Evolutionary conservation across 2,888 invertebrate genomes (phyloP).

Genomic region (Steinernema hermaphroditum): DNA sequence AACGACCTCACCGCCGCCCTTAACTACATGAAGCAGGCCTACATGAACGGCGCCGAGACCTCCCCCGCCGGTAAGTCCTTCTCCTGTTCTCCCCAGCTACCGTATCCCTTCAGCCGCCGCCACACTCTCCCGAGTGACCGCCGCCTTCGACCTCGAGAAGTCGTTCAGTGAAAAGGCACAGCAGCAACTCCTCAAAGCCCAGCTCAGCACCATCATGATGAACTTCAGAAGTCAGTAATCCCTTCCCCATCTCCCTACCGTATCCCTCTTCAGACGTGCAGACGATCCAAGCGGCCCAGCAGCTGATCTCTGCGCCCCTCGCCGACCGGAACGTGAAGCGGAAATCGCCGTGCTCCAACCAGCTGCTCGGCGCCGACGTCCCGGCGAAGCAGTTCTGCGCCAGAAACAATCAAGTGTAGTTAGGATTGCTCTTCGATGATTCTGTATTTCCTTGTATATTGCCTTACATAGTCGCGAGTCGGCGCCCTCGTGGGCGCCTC

Average conservation of each 20-base stretch:
- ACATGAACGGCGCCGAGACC: slow-evolving; percentile 35
- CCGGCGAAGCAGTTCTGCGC: slow-evolving; percentile 17
- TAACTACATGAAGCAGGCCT: slow-evolving; percentile 45
- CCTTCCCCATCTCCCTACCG: neutral
- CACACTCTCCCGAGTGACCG: slow-evolving; percentile 18
- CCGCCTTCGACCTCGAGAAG: slow-evolving; percentile 23
- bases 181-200: slow-evolving; percentile 27
- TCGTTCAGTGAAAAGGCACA: slow-evolving; percentile 26
- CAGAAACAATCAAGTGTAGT: slow-evolving; percentile 26
- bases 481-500: slow-evolving; percentile 7
- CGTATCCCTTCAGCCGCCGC: slow-evolving; percentile 14
- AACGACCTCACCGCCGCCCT: slow-evolving; percentile 45
- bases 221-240: slow-evolving; percentile 7
- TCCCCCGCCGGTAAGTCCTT: slow-evolving; percentile 1
- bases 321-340: slow-evolving; percentile 23
- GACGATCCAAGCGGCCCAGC: slow-evolving; percentile 8
- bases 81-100: neutral
- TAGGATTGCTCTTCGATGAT: slow-evolving; percentile 15
- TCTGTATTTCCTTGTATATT: slow-evolving; percentile 21
- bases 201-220: slow-evolving; percentile 32
- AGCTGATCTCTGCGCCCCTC: neutral
- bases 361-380: slow-evolving; percentile 1
- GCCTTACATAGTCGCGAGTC: slow-evolving; percentile 23
- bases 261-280: slow-evolving; percentile 6
- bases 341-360: slow-evolving; percentile 28